Base-by-base conservation (phyloP, 2,113 vertebrate genomes). In the Oryzias woworae region DNA sequence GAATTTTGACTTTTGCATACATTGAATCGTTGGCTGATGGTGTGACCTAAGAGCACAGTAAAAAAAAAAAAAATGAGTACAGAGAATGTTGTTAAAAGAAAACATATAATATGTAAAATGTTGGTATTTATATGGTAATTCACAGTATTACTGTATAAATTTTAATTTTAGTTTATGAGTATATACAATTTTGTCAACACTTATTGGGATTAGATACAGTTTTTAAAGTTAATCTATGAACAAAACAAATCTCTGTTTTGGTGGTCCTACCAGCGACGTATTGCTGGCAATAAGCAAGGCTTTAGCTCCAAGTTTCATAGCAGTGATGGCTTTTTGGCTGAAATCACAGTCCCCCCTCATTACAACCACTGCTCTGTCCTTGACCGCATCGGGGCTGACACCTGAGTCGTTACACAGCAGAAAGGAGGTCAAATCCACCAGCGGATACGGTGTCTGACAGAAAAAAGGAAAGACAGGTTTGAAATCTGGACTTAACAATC, bases 261-360 rank as follows among this genome's bases (percentile, higher is more conserved):
- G 47, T 48, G 48, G 5, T 90, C 93, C 68, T 91, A 99, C 96
- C 83, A 95, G 53, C 43, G 69, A 15, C 1, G 43, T 51, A 42
- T 86, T 89, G 86, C 91, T 95, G 75, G 93, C 94, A 69, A 98
- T 84, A 75, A 99, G 73, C 59, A 99, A 80, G 8, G 92, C 75
- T 62, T 85, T 80, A 55, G 94, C 97, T 48, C 92, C 92, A 0
- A 80, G 84, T 1, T 0, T 54, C 67, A 97, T 93, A 46, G 97
- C 97, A 41, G 94, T 81, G 26, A 62, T 51, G 26, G 94, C 96
- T 81, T 98, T 98, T 75, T 94, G 92, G 71, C 91, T 83, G 81
- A 92, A 91, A 8, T 80, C 49, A 83, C 97, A 99, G 17, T 87
- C 81, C 4, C 94, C 95, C 26, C 87, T 86, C 89, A 90, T 90